Conservation (phyloP, 2,888 invertebrate species). For the Tenodera sinensis region DNA sequence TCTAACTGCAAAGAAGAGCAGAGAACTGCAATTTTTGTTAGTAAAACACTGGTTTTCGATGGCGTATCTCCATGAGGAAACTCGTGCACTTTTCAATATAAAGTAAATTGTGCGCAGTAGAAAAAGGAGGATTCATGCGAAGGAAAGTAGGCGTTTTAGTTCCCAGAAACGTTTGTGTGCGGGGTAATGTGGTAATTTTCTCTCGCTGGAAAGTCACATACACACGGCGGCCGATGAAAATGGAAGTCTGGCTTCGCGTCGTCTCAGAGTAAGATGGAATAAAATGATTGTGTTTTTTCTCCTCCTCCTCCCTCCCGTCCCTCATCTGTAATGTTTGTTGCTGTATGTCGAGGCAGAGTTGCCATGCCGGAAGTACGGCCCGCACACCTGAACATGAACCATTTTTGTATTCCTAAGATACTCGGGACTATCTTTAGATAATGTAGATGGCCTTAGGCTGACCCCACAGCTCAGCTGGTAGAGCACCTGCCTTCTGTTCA, state of each 20-base stretch:
- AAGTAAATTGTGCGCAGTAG: not conserved
- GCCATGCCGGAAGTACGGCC: not conserved
- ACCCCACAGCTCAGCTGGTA: too few species aligned
- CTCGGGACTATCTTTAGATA: not conserved
- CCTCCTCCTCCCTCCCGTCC: too few species aligned
- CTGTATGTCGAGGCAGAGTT: not conserved
- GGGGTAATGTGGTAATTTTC: not conserved
- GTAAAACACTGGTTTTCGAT: too few species aligned
- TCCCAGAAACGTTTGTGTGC: not conserved
- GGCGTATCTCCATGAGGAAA: too few species aligned
- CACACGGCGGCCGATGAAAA: not conserved
- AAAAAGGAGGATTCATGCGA: not conserved
- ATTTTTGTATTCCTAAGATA: not conserved
- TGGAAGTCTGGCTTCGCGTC: not conserved
- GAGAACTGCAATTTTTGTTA: too few species aligned
- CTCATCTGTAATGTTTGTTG: not conserved
- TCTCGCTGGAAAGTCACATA: not conserved
- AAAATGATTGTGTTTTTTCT: not conserved
- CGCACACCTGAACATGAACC: not conserved
- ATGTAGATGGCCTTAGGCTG: too few species aligned
- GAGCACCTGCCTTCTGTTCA: too few species aligned
- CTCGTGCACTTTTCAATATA: too few species aligned
- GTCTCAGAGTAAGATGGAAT: not conserved
- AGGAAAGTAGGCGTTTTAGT: not conserved
- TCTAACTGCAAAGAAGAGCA: too few species aligned